Conservation (phyloP, 2,888 invertebrate species). For the Sarcophaga subvicina region DNA sequence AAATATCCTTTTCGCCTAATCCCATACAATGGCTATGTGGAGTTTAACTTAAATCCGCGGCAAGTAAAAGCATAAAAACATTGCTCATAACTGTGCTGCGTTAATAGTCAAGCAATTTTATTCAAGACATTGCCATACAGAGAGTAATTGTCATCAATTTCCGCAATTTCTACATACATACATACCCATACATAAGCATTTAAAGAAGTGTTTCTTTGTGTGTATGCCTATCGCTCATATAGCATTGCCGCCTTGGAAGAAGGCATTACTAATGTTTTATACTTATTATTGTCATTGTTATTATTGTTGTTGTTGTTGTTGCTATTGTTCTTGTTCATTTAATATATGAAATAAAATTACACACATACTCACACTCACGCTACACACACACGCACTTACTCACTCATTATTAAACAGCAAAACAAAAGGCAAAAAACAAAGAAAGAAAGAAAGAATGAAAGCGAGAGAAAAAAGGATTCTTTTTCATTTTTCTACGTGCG, state of each 20-base stretch:
- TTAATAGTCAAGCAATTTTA: slow-evolving; percentile 39
- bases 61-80: slow-evolving; percentile 29
- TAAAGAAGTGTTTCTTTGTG: not conserved
- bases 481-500: slow-evolving; percentile 63
- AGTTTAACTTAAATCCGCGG: slow-evolving; percentile 8
- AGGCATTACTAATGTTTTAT: slow-evolving; percentile 26
- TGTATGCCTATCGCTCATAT: slow-evolving; percentile 18
- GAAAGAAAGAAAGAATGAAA: not conserved
- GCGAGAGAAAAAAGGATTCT: slow-evolving; percentile 47
- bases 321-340: slow-evolving; percentile 44
- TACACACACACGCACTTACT: not conserved
- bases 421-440: slow-evolving; percentile 6
- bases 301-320: slow-evolving; percentile 16
- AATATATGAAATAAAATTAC: slow-evolving; percentile 66
- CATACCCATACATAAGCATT: slow-evolving; percentile 38
- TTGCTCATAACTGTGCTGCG: slow-evolving; percentile 27
- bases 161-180: slow-evolving; percentile 15
- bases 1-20: not conserved
- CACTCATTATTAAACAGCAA: not conserved
- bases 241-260: slow-evolving; percentile 9
- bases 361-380: slow-evolving; percentile 12
- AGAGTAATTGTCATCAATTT: slow-evolving; percentile 57
- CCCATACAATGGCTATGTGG: not conserved
- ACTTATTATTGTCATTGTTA: slow-evolving; percentile 18
- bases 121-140: slow-evolving; percentile 51